Conservation (phyloP, 2,113 vertebrate species). For the Rhagologus leucostigma region DNA sequence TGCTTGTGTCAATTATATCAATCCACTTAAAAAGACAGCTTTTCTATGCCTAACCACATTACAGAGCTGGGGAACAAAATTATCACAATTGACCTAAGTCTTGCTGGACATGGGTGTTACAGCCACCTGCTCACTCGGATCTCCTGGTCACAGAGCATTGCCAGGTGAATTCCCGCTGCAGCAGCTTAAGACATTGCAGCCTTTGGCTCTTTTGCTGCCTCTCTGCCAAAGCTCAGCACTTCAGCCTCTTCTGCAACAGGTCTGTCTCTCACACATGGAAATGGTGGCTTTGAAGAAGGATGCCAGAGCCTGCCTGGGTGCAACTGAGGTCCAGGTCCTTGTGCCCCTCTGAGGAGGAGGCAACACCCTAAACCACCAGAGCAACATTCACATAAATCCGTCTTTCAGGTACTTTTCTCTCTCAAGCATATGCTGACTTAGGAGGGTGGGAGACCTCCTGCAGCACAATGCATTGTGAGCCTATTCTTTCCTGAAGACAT, state of each 20-base stretch:
- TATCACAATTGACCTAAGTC: neutral
- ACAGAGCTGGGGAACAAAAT: neutral
- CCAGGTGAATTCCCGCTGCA: neutral
- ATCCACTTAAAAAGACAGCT: neutral
- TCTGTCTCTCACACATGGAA: neutral
- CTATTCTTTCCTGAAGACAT: neutral
- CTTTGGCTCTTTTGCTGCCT: neutral
- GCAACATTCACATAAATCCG: neutral
- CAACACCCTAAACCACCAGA: neutral
- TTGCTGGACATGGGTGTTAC: neutral
- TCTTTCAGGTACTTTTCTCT: neutral
- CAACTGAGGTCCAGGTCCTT: neutral
- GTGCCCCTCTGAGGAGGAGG: neutral
- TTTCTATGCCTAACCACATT: neutral
- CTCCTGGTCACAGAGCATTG: neutral
- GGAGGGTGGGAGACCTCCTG: neutral
- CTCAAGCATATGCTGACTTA: neutral
- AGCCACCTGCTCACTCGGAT: neutral
- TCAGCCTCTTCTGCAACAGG: neutral
- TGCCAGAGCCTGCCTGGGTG: neutral
- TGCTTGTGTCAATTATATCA: neutral
- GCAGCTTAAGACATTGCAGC: neutral
- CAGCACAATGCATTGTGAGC: neutral
- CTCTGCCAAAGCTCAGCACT: neutral
- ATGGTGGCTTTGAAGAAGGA: neutral